Evolutionary conservation across 2,797 vertebrate genomes (phyloP).

Genomic region (Pempheris klunzingeri): DNA sequence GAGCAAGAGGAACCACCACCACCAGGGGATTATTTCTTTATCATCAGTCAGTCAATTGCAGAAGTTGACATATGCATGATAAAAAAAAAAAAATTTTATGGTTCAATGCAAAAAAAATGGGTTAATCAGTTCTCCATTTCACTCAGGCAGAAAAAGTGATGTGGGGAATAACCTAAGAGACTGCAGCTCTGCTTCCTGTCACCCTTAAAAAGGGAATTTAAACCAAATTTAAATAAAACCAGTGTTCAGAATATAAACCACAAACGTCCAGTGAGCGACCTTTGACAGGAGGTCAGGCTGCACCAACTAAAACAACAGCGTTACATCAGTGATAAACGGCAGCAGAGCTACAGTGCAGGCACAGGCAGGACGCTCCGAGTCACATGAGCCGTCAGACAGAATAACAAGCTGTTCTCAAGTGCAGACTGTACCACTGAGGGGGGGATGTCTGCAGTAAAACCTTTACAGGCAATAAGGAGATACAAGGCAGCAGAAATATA

Average conservation of each 20-base stretch:
- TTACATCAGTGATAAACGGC: no score
- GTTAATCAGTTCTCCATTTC: conserved; percentile 23
- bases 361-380: conserved; percentile 35
- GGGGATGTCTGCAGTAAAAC: not conserved
- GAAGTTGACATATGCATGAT: not conserved
- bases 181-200: not conserved
- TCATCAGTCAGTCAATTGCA: no score
- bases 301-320: no score
- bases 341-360: conserved; percentile 23
- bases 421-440: conserved; percentile 19
- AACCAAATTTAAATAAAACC: not conserved
- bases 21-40: not conserved
- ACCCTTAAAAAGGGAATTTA: not conserved
- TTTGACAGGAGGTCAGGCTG: not conserved
- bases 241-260: not conserved
- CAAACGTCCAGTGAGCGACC: not conserved
- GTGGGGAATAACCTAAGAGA: conserved; percentile 7
- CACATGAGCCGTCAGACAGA: conserved; percentile 65
- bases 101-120: rapidly evolving
- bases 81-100: not conserved
- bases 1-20: not conserved
- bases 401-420: conserved; percentile 51
- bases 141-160: conserved; percentile 22
- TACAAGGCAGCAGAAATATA: not conserved
- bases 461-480: not conserved